A percentile compares a stretch with the other conserved stretches of the same genome.
phyloP scores from a whole-genome alignment of 2,888 invertebrate species.

The Heterodera filipjevi region DNA sequence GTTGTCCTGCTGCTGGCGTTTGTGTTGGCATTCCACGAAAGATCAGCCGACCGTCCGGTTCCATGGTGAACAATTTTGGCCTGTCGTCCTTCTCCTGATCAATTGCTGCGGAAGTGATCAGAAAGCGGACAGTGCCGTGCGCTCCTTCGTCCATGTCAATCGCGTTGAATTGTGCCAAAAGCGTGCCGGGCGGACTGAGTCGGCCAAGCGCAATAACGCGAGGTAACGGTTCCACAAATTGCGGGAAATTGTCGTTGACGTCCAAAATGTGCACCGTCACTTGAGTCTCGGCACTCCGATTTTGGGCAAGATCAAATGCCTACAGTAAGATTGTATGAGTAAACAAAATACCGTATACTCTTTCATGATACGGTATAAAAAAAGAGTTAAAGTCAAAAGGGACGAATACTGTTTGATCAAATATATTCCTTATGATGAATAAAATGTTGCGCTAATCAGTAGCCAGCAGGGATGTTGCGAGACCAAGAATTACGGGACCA shows the following conservation, averaged over 20 bases:
- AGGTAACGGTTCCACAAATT: conserved; percentile 44
- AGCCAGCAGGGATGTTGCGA: no score
- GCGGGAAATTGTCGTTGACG: conserved; percentile 61
- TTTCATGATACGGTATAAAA: no score
- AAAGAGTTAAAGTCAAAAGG: no score
- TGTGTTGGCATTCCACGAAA: background rate
- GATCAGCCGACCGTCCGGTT: conserved; percentile 12
- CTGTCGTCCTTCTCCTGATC: background rate
- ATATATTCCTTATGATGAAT: no score
- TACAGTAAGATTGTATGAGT: background rate
- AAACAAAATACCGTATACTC: no score
- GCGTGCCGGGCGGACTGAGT: conserved; percentile 29
- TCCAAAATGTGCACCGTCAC: conserved; percentile 57
- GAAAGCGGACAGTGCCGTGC: conserved; percentile 44
- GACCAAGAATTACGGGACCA: no score
- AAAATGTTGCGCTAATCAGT: no score
- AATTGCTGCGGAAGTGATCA: background rate
- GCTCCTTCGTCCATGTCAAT: conserved; percentile 48
- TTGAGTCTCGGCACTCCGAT: conserved; percentile 37
- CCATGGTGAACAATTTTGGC: background rate
- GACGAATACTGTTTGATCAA: no score
- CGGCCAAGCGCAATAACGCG: conserved; percentile 43
- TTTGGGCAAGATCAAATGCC: conserved; percentile 11
- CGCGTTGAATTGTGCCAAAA: conserved; percentile 43
- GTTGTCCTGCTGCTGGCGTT: background rate